phyloP scores from a whole-genome alignment of 1,140 invertebrate genomes.

The Eurosta solidaginis region DNA sequence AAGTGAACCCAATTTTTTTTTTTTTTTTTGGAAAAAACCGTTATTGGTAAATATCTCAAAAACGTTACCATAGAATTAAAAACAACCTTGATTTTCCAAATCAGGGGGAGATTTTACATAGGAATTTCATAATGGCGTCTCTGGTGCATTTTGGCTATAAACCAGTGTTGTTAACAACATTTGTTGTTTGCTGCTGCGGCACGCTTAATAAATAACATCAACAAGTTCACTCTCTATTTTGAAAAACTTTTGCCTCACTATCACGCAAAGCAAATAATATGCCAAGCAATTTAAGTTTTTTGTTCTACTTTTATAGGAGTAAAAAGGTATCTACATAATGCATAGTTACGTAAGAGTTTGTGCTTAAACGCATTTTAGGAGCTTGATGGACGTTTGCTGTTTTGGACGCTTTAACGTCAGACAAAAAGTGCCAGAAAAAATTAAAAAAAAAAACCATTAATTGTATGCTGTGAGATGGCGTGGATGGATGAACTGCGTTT shows the following conservation, averaged over 20 bases:
- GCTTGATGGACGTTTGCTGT: not conserved
- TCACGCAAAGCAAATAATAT: not conserved
- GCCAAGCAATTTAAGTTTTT: not conserved
- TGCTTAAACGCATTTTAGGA: not conserved
- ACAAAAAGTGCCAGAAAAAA: not conserved
- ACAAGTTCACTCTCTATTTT: not conserved
- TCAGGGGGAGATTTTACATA: too few species aligned
- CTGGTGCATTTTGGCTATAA: too few species aligned
- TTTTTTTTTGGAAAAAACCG: too few species aligned
- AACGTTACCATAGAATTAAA: too few species aligned
- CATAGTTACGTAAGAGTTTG: not conserved
- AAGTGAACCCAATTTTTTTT: too few species aligned
- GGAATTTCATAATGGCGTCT: too few species aligned
- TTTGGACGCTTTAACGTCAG: not conserved
- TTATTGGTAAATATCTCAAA: too few species aligned
- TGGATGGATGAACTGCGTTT: conserved; percentile 14
- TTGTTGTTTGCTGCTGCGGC: not conserved
- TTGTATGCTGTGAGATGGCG: not conserved
- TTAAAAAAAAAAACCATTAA: not conserved
- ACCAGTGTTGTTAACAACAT: not conserved
- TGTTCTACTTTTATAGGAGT: not conserved
- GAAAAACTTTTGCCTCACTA: not conserved
- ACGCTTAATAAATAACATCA: not conserved
- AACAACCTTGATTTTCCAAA: too few species aligned
- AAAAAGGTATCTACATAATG: not conserved